A percentile compares a stretch with the other conserved stretches of the same genome.
Evolutionary conservation across 2,888 invertebrate species (phyloP).

Genomic region (Chaetoderma sp.): DNA sequence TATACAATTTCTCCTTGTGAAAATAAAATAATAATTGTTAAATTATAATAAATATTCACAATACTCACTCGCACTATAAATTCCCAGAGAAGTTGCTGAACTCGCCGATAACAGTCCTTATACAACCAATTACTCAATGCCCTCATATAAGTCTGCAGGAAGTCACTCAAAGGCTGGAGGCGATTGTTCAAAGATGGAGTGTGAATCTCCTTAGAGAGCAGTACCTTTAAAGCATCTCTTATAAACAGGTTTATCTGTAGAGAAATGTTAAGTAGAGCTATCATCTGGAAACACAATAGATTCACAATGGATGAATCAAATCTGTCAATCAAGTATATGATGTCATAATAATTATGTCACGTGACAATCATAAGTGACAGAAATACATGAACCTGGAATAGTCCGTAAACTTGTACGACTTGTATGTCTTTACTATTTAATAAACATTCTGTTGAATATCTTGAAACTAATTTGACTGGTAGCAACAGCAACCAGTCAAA

Average conservation of each 20-base stretch:
- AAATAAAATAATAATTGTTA: no score
- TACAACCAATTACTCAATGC: conserved; percentile 52
- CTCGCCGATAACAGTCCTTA: conserved; percentile 42
- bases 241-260: conserved; percentile 58
- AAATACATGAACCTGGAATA: not conserved
- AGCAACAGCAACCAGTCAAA: no score
- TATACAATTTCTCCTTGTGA: no score
- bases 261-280: conserved; percentile 3
- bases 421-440: no score
- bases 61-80: conserved; percentile 52
- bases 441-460: no score
- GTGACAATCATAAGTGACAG: not conserved
- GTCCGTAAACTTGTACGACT: not conserved
- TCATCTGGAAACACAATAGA: not conserved
- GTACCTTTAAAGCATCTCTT: conserved; percentile 47
- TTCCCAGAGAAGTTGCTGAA: conserved; percentile 54
- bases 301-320: no score
- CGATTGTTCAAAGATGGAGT: conserved; percentile 38
- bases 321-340: not conserved
- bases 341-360: not conserved
- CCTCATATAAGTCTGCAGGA: conserved; percentile 49
- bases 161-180: conserved; percentile 50
- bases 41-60: not conserved
- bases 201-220: conserved; percentile 40
- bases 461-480: no score